A percentile compares a stretch with the other conserved stretches of the same genome.
Evolutionary conservation across 37 sponge, comb jelly and placozoan species (phyloP).

Genomic region (Dysidea cf. avara): DNA sequence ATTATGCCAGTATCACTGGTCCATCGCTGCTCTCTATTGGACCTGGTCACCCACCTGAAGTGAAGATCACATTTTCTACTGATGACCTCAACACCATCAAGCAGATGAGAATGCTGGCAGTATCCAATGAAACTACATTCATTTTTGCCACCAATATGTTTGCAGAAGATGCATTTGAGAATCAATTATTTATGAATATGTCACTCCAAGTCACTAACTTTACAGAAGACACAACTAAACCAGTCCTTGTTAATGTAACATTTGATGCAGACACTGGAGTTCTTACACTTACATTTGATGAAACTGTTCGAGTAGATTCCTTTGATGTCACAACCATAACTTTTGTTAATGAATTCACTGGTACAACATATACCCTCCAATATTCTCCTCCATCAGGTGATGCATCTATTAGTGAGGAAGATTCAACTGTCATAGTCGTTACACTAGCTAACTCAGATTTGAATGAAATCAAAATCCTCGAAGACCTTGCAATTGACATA

Average conservation of each 20-base stretch:
- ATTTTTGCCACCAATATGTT: conserved; percentile 39
- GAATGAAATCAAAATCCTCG: conserved; percentile 74
- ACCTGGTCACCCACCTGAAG: conserved; percentile 78
- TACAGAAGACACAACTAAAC: conserved; percentile 59
- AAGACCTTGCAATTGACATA: conserved; percentile 49
- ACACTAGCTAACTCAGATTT: conserved; percentile 66
- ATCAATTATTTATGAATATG: conserved; percentile 13
- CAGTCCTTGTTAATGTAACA: conserved; percentile 51
- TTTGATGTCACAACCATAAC: conserved; percentile 58
- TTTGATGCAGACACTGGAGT: conserved; percentile 72
- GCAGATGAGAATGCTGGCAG: conserved; percentile 34
- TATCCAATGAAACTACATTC: conserved; percentile 53
- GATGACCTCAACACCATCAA: conserved; percentile 81
- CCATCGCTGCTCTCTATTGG: conserved; percentile 79
- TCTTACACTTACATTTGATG: conserved; percentile 77
- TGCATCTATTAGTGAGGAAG: conserved; percentile 25
- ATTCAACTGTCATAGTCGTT: conserved; percentile 63
- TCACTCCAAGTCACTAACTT: conserved; percentile 39
- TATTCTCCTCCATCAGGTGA: conserved; percentile 44
- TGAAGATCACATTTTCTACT: conserved; percentile 58
- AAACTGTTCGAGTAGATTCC: conserved; percentile 59
- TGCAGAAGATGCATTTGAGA: conserved; percentile 57
- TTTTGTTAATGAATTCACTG: conserved; percentile 44
- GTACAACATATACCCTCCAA: conserved; percentile 55
- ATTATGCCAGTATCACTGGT: conserved; percentile 36